These are phyloP conservation scores for Pachyrhynchus sulphureomaculatus DNA, from an alignment of 1,140 invertebrate genomes.

Conservation along the genomic window DNA sequence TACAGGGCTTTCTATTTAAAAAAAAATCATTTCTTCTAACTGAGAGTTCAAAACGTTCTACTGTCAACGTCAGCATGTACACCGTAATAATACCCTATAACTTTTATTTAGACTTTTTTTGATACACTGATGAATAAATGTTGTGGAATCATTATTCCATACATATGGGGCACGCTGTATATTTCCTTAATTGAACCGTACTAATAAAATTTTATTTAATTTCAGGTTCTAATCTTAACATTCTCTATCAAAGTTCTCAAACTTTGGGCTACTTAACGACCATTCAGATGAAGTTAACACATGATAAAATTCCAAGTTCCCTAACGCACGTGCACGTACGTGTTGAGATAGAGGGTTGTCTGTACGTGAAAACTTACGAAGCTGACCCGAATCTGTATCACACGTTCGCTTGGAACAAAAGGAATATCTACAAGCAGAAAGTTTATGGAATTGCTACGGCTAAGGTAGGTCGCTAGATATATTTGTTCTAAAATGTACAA, in stretches of 20 bases:
- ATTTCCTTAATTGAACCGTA: no score
- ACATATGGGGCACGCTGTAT: no score
- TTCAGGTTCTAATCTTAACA: constrained; percentile 85
- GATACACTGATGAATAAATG: no score
- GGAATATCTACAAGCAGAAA: constrained; percentile 97
- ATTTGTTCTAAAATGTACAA: no score
- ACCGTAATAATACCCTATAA: no score
- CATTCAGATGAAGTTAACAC: constrained; percentile 88
- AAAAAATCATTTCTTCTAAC: no score
- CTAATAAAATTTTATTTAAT: constrained; percentile 57
- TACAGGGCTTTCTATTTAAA: no score
- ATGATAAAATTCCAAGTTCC: constrained; percentile 72
- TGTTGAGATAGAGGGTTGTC: constrained; percentile 67
- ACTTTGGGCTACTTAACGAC: constrained; percentile 90
- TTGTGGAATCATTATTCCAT: neutral
- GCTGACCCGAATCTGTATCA: constrained; percentile 93
- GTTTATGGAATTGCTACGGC: constrained; percentile 87
- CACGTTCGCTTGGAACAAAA: constrained; percentile 95
- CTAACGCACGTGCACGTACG: constrained; percentile 88
- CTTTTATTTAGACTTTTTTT: no score
- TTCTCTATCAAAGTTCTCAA: constrained; percentile 92
- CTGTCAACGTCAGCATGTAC: no score
- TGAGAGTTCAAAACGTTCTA: no score
- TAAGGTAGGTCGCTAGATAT: constrained; percentile 56
- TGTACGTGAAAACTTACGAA: constrained; percentile 90